Conservation (phyloP, 2,888 invertebrate species). For the Lobophora halterata region DNA sequence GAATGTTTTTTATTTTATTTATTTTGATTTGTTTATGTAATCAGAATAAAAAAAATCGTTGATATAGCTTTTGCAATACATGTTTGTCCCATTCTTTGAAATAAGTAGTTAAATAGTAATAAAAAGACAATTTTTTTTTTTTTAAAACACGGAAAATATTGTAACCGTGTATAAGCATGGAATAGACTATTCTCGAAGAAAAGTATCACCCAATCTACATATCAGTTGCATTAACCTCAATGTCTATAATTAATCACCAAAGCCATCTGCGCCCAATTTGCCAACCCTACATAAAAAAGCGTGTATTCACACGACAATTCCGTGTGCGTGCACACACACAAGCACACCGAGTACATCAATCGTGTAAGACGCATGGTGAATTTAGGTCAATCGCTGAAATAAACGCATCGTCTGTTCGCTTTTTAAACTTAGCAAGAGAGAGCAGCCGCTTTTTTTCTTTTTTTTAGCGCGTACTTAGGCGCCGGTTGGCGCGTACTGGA, state of each 20-base stretch:
- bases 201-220: slow-evolving; percentile 13
- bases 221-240: slow-evolving; percentile 18
- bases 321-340: slow-evolving; percentile 41
- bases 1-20: no score
- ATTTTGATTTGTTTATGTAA: no score
- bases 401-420: slow-evolving; percentile 50
- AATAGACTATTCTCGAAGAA: slow-evolving; percentile 6
- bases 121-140: no score
- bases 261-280: slow-evolving; percentile 23
- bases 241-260: slow-evolving; percentile 20
- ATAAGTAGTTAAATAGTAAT: no score
- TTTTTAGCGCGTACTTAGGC: slow-evolving; percentile 38
- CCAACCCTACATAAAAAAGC: slow-evolving; percentile 39
- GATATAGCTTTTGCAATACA: no score
- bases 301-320: slow-evolving; percentile 33
- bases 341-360: slow-evolving; percentile 33
- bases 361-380: slow-evolving; percentile 55
- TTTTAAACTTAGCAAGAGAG: slow-evolving; percentile 37
- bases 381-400: slow-evolving; percentile 76
- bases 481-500: slow-evolving; percentile 34
- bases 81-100: no score
- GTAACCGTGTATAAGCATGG: slow-evolving; percentile 1
- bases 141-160: no score
- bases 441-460: slow-evolving; percentile 36
- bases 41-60: no score